Evolutionary conservation across 2,113 vertebrate species (phyloP), one percentile per base, ranked within the genome.

Genomic region (Phylloscopus trochilus): DNA sequence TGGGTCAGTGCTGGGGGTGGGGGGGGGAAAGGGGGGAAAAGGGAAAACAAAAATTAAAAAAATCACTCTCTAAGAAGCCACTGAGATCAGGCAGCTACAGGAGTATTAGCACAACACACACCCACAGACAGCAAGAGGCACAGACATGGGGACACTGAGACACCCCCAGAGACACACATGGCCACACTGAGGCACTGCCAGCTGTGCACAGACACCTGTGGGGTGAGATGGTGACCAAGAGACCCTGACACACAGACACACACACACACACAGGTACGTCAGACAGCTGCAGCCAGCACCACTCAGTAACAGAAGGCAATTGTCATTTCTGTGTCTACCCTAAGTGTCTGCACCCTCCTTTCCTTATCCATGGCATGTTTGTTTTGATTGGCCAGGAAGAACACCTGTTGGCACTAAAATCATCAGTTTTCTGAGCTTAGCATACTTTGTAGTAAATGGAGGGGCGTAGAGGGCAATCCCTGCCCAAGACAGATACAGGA

Each of bases 321-420:
- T 31, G 37, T 91, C 59, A 67, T 28, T 4, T 63, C 17, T 91
- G 66, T 93, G 91, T 96, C 66, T 33, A 31, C 62, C 91, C 27
- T 43, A 8, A 7, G 18, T 96, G 91, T 96, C 55, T 76, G 78
- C 84, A 60, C 73, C 58, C 51, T 60, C 59, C 75, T 72, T 26
- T 55, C 76, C 66, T 59, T 64, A 44, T 15, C 64, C 21, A 21
- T 92, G 77, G 62, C 7, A 4, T 94, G 78, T 83, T 72, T 88
- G 59, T 96, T 96, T 97, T 96, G 93, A 96, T 97, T 97, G 95
- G 94, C 95, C 96, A 96, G 93, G 94, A 97, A 95, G 64, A 74
- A 52, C 63, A 56, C 5, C 19, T 28, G 13, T 92, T 93, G 78
- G 79, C 66, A 74, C 2, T 1, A 24, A 66, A 67, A 30, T 4